These are phyloP conservation scores for Antheraea assamensis DNA, from an alignment of 2,888 invertebrate species.

Conservation along the genomic window DNA sequence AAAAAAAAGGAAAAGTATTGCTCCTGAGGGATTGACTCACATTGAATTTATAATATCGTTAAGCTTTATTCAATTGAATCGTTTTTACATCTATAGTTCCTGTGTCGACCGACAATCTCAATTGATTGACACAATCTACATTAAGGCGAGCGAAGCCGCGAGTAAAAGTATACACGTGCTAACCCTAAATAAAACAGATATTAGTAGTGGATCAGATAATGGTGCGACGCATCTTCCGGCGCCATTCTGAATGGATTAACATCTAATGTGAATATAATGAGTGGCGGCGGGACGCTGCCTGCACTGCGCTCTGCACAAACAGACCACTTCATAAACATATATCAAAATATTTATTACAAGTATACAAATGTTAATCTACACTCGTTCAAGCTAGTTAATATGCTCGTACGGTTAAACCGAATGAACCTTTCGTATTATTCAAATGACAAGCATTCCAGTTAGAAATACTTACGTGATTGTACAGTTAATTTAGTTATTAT, in stretches of 20 bases:
- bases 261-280: constrained; percentile 6
- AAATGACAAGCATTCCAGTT: not conserved
- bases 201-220: constrained; percentile 9
- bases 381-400: not conserved
- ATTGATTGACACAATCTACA: too few species aligned
- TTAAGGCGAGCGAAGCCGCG: too few species aligned
- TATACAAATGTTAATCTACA: not conserved
- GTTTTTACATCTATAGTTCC: too few species aligned
- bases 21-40: too few species aligned
- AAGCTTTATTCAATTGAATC: too few species aligned
- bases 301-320: not conserved
- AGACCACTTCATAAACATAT: not conserved
- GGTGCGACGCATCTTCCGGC: constrained; percentile 2
- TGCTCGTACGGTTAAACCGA: not conserved
- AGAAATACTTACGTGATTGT: constrained; percentile 8
- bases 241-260: not conserved
- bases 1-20: too few species aligned
- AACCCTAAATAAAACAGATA: constrained; percentile 1
- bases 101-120: too few species aligned
- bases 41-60: too few species aligned
- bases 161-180: too few species aligned
- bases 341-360: not conserved
- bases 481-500: not conserved
- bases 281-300: not conserved
- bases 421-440: not conserved